These are phyloP conservation scores for Synanthedon formicaeformis DNA, from an alignment of 2,888 invertebrate species.

Conservation along the genomic window DNA sequence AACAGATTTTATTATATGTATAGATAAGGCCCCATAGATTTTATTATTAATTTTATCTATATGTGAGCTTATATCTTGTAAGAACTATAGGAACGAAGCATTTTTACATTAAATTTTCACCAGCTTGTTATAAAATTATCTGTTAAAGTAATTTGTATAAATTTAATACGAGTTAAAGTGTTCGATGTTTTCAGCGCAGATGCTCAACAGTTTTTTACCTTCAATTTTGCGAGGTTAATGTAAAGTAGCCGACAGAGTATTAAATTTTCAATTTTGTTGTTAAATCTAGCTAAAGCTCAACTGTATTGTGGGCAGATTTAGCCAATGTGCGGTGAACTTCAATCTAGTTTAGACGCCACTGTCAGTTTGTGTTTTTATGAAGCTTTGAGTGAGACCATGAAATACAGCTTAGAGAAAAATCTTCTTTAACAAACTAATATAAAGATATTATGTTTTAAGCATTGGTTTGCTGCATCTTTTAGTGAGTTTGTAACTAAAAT, in stretches of 20 bases:
- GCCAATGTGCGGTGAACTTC: not conserved
- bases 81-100: no score
- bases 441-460: no score
- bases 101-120: no score
- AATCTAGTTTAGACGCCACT: not conserved
- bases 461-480: no score
- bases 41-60: no score
- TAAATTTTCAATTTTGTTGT: conserved; percentile 31
- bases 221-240: not conserved
- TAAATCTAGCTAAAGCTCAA: not conserved
- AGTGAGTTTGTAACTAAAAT: no score
- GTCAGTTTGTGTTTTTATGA: not conserved
- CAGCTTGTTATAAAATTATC: not conserved
- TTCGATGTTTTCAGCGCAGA: not conserved
- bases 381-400: no score
- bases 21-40: no score
- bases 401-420: no score
- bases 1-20: no score
- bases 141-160: not conserved
- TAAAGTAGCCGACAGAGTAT: conserved; percentile 21
- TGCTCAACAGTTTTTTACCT: not conserved
- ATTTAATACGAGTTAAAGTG: not conserved
- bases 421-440: no score
- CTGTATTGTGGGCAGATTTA: not conserved
- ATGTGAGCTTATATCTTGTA: no score